A percentile compares a stretch with the other conserved stretches of the same genome.
Conservation (phyloP, 2,888 invertebrate genomes). For the Dicyrtomina minuta region DNA sequence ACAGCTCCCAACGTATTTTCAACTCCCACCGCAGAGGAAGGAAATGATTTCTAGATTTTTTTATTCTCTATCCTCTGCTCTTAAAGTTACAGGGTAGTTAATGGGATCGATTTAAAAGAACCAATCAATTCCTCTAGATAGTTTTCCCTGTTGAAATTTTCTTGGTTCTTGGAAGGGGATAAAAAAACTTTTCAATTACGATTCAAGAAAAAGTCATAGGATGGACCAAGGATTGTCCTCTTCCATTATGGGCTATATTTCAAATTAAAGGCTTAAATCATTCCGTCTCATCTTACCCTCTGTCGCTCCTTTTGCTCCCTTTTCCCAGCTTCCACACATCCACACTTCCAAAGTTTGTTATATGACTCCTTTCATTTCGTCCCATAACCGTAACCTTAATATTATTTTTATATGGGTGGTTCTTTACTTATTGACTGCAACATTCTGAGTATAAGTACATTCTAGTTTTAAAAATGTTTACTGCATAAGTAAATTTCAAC, state of each 20-base stretch:
- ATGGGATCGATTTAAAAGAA: constrained; percentile 22
- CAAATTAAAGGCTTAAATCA: constrained; percentile 34
- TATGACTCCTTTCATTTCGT: too few relatives aligned
- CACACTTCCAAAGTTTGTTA: too few relatives aligned
- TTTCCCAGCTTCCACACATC: too few relatives aligned
- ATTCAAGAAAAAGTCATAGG: constrained; percentile 37
- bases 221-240: constrained; percentile 34
- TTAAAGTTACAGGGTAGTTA: constrained; percentile 11
- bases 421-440: too few relatives aligned
- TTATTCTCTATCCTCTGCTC: too few relatives aligned
- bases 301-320: not conserved
- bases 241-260: constrained; percentile 40
- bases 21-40: constrained; percentile 18
- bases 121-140: constrained; percentile 9
- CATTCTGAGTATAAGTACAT: too few relatives aligned
- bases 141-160: constrained; percentile 15
- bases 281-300: not conserved
- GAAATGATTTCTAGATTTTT: constrained; percentile 24
- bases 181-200: constrained; percentile 42
- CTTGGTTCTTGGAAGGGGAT: not conserved
- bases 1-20: constrained; percentile 26
- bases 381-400: too few relatives aligned
- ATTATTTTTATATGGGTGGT: too few relatives aligned
- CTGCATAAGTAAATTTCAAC: too few relatives aligned
- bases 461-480: too few relatives aligned